Conservation (phyloP, 2,113 vertebrate genomes). For the Laticauda laticaudata region DNA sequence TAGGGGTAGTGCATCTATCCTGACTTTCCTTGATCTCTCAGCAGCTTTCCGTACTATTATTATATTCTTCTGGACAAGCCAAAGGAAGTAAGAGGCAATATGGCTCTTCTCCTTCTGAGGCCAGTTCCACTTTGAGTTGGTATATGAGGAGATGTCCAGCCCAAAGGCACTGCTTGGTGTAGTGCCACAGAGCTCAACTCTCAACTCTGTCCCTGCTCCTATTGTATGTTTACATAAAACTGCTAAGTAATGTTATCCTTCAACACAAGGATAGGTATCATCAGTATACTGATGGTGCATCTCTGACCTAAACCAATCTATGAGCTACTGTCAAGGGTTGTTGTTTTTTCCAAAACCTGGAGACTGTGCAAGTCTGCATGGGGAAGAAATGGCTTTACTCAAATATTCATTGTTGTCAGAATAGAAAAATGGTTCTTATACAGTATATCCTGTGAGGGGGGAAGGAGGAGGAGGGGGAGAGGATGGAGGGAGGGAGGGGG, state of each 20-base stretch:
- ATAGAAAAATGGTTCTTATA: background rate
- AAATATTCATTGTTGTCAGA: background rate
- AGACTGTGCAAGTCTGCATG: background rate
- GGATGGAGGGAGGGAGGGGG: background rate
- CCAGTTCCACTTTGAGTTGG: background rate
- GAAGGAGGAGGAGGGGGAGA: rapidly evolving
- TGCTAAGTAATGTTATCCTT: background rate
- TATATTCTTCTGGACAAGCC: background rate
- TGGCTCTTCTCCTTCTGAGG: background rate
- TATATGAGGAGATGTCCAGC: background rate
- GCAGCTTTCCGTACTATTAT: background rate
- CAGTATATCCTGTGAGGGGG: background rate
- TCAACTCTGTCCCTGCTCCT: background rate
- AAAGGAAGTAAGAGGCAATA: background rate
- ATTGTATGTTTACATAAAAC: background rate
- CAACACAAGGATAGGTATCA: background rate
- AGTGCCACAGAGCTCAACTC: background rate
- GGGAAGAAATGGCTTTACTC: background rate
- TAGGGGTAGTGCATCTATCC: background rate
- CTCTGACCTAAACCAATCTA: background rate
- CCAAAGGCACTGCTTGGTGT: background rate
- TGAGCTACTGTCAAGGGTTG: background rate
- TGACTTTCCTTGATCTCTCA: background rate
- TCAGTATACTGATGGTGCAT: background rate
- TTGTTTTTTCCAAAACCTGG: background rate